Evolutionary conservation across 2,113 vertebrate species (phyloP), one percentile per base, ranked within the genome.

Genomic region (Hoplias malabaricus): DNA sequence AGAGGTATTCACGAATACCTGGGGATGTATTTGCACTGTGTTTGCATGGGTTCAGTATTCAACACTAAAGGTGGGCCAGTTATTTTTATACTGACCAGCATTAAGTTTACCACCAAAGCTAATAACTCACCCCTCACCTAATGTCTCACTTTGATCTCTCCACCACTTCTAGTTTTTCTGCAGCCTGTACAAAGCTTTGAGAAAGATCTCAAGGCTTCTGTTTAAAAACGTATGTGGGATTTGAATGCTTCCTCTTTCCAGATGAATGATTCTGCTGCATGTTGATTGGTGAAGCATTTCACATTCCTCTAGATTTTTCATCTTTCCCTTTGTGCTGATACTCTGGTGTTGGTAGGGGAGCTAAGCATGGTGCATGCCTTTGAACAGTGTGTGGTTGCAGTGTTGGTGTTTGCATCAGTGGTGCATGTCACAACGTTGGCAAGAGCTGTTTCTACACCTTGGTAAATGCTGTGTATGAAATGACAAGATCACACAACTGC

Each of bases 121-220:
- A n/a, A n/a, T n/a, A n/a, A n/a, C n/a, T n/a, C n/a, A n/a, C n/a
- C n/a, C n/a, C n/a, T n/a, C n/a, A n/a, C n/a, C n/a, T n/a, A n/a
- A n/a, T 23, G 69, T 29, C 69, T 78, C 33, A 80, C 36, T 83
- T 74, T 67, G 82, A 14, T 86, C 42, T 85, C 79, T 73, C 57
- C 53, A 29, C 76, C 70, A 69, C 76, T 79, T 83, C 63, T 83
- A 92, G 89, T 82, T 91, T 76, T 86, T 91, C 59, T 89, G 83
- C 89, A 89, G 77, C 62, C 27, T 92, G 21, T 89, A 85, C 89
- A 89, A 85, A 79, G 88, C 90, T 82, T 82, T 91, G 66, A 83
- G 81, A 69, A 90, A 89, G 80, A 86, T 90, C 77, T 86, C 89
- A 81, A 87, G 84, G 81, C 87, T 92, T 76, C 86, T 92, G 69